Base-by-base conservation (phyloP, 2,113 vertebrate species). In the Otocyon megalotis region DNA sequence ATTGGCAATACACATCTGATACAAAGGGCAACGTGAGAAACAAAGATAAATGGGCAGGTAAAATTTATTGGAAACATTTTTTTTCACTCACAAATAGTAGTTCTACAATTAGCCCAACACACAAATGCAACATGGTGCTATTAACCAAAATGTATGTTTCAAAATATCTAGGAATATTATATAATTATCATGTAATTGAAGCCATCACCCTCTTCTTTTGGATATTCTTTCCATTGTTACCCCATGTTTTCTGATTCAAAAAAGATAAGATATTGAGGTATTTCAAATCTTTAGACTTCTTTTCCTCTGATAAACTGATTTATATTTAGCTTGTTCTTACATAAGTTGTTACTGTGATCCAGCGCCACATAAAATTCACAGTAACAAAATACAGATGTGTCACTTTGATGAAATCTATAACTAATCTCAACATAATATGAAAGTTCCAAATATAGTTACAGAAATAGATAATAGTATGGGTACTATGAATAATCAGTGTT, bases 101-200 rank as follows among this genome's bases (percentile, higher is more conserved):
- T 76, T n/a, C 84, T 72, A 30, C 30, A 85, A 71, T 85, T 72
- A 96, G 69, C 1, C 48, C 16, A 72, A 35, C 54, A 76, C 7
- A 93, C 10, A 58, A 69, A 88, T 90, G 14, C 22, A 50, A 3
- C 53, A 35, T 88, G 91, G 79, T 54, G 53, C 90, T 97, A 88
- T 93, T 95, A 97, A 96, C 96, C 13, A 97, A 98, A 98, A 97
- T 0, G 0, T 96, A n/a, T 84, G 88, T 93, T 94, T 97, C 88
- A 93, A 97, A 96, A 93, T 88, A 62, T 86, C 89, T 96, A 81
- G 9, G 56, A 72, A 80, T 94, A 80, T 69, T 37, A 11, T 89
- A 22, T 20, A 86, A n/a, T 90, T 85, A 4, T 28, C 63, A 63
- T 37, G 24, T 53, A 76, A 91, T 63, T 69, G 24, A 90, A 83